Base-by-base conservation (phyloP, 2,113 vertebrate genomes). In the Arothron firmamentum region DNA sequence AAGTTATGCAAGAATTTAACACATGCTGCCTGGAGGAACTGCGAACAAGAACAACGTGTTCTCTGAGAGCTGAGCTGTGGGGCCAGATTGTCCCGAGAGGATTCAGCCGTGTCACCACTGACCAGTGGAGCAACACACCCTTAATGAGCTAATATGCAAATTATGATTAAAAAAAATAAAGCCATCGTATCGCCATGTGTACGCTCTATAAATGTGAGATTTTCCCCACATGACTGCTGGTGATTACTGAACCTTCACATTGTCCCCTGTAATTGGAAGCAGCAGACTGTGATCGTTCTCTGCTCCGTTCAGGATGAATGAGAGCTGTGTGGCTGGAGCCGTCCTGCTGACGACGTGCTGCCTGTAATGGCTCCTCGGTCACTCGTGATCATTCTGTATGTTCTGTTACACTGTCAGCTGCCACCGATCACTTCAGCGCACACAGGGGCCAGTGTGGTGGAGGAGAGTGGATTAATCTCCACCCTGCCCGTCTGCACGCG, bases 1-100 rank as follows among this genome's bases (percentile, higher is more conserved):
- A 67, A 19, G 56, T 77, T 79, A 77, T 72, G 62, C 65, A 67
- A 18, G 47, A 18, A 49, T 60, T 52, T 28, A 21, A 28, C 74
- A 62, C 6, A 0, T 54, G 61, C 70, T 59, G 67, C 58, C 14
- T 61, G 60, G 59, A 81, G 81, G 72, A 57, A 68, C 70, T 53
- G 38, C 43, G 18, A 8, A 53, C 48, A 78, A 84, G 82, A 71
- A 88, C 83, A 85, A 11, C 50, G 42, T 82, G 83, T 85, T 72
- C 84, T 72, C 77, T 63, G 53, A 61, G 34, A 45, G 43, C 49
- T 52, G 45, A 47, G 45, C 45, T 2, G 45, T n/a, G 15, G 42
- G 56, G 52, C 18, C 38, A 59, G 49, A 34, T 47, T 0, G 18
- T 3, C 45, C 28, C 54, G 15, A 31, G 43, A 52, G n/a, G 11